Conservation (phyloP, 1,140 invertebrate genomes). For the Saccostrea echinata region DNA sequence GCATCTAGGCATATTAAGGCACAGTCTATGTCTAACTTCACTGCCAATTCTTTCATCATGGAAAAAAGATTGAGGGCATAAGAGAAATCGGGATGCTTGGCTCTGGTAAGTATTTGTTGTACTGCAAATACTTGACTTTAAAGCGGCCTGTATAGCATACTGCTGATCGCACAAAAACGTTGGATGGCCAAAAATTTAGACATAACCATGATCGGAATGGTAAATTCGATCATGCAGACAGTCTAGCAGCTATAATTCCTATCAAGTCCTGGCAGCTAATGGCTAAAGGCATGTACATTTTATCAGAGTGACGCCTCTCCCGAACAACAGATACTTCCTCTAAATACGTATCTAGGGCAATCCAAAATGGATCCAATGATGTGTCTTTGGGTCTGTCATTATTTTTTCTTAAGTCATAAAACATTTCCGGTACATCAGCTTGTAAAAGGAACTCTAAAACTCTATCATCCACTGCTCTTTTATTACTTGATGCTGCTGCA, state of each 20-base stretch:
- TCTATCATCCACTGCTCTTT: constrained; percentile 7
- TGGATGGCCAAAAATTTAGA: constrained; percentile 50
- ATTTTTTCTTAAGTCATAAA: constrained; percentile 40
- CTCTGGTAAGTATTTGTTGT: constrained; percentile 42
- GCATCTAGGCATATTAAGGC: constrained; percentile 44
- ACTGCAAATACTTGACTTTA: constrained; percentile 53
- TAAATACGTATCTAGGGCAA: constrained; percentile 48
- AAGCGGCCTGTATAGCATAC: constrained; percentile 46
- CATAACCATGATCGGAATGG: constrained; percentile 39
- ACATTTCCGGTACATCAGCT: constrained; percentile 47
- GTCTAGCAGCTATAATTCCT: background rate
- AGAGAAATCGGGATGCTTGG: constrained; percentile 35
- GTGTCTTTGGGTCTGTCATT: constrained; percentile 45
- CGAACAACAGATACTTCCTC: constrained; percentile 46
- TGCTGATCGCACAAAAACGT: constrained; percentile 21
- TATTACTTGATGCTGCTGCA: constrained; percentile 6
- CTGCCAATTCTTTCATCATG: constrained; percentile 48
- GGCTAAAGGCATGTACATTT: constrained; percentile 49
- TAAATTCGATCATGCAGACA: background rate
- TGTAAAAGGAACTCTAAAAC: background rate
- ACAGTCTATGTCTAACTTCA: background rate
- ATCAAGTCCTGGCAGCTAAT: constrained; percentile 38
- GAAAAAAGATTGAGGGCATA: constrained; percentile 24
- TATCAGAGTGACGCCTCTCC: constrained; percentile 6
- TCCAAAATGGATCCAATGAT: constrained; percentile 51